Evolutionary conservation across 2,797 vertebrate species (phyloP), one percentile per base, ranked within the genome.

Genomic region (Enteromius unitaeniatus): DNA sequence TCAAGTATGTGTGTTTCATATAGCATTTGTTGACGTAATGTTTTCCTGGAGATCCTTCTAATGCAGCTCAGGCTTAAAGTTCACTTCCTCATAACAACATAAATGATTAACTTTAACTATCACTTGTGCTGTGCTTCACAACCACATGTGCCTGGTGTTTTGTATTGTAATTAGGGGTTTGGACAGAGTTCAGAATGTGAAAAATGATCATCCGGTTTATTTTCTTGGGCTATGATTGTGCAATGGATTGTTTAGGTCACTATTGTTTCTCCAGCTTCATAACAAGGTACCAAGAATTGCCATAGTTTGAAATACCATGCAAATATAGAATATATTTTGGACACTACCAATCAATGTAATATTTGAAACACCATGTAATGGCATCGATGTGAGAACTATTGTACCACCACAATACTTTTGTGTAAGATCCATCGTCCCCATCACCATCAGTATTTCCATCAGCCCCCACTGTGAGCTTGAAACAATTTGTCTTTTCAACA

Each of bases 11-110:
- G 60, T 23, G 7, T 51, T 81, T 79, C n/a, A 53, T 55, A 62
- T 45, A 19, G 68, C 9, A 53, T 68, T 37, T 70, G 77, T 7
- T 4, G 11, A 17, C 77, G 3, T 40, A 65, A 53, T 65, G 23
- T 55, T 85, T 83, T 83, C 45, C 78, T 49, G 45, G 82, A 88
- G 83, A 69, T 78, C 13, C 10, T 78, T 65, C 13, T 23, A 60
- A 26, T 64, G 42, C 19, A 80, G 64, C 62, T 77, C n/a, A 78
- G 34, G 89, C 79, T 53, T 92, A 91, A 86, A 92, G 92, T 91
- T 76, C 91, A 93, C 89, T 93, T 94, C 92, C 93, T 93, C 34
- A 87, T 93, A 85, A 84, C 83, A 73, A 26, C 79, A 40, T 79
- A 81, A 90, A 89, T 90, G 78, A 92, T 92, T 91, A 91, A 87